phyloP scores from a whole-genome alignment of 1,140 invertebrate species.

The Monomorium pharaonis region DNA sequence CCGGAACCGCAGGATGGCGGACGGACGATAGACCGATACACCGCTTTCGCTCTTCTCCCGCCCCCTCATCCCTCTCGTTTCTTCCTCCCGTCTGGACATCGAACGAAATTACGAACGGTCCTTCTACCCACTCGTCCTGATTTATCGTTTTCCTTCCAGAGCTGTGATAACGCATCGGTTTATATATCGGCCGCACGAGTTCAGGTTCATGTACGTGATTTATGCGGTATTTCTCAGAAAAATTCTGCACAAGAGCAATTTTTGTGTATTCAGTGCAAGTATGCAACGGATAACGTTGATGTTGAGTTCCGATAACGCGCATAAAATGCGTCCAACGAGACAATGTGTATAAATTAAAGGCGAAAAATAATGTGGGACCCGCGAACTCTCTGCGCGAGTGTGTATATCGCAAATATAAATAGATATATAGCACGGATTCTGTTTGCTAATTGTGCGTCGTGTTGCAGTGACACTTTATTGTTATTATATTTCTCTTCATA shows the following conservation, averaged over 20 bases:
- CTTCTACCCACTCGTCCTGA: constrained; percentile 15
- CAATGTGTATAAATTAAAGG: constrained; percentile 15
- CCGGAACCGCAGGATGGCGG: background rate
- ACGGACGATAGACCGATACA: constrained; percentile 7
- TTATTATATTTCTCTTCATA: background rate
- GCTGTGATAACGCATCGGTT: constrained; percentile 37
- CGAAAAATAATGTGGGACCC: constrained; percentile 8
- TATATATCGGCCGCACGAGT: background rate
- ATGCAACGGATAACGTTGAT: background rate
- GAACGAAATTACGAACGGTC: constrained; percentile 41
- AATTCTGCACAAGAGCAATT: background rate
- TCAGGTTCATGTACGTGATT: constrained; percentile 20
- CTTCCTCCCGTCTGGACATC: background rate
- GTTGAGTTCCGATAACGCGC: background rate
- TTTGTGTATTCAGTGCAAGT: background rate
- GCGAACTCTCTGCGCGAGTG: background rate
- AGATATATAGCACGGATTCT: constrained; percentile 8
- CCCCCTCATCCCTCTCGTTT: background rate
- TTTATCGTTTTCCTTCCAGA: constrained; percentile 42
- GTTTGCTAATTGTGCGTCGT: constrained; percentile 33
- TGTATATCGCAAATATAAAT: background rate
- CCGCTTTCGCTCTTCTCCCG: background rate
- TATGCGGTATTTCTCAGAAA: background rate
- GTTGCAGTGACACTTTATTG: constrained; percentile 19
- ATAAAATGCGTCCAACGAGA: background rate